Base-by-base conservation (phyloP, 2,797 vertebrate species). In the Phoebastria nigripes region DNA sequence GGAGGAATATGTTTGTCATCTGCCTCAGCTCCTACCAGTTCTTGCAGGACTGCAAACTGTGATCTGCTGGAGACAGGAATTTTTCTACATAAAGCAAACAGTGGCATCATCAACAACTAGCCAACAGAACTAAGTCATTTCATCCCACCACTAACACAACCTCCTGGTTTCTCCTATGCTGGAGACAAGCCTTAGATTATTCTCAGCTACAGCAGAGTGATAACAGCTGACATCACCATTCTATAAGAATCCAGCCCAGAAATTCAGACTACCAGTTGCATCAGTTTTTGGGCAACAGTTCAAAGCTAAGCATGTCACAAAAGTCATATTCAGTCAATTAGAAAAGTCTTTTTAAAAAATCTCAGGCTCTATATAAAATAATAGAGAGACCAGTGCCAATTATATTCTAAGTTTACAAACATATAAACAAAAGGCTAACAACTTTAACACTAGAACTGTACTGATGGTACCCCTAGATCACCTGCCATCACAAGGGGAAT, bases 191-290 rank as follows among this genome's bases (percentile, higher is more conserved):
- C 67, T 89, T 69, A 77, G 80, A 89, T 95, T 90, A 95, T 54
- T 41, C 91, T 92, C 94, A 84, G 87, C 87, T 92, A 74, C 66
- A 90, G 58, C 37, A 71, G 41, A 90, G 93, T 41, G 95, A 83
- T 91, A 93, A 97, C 95, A 97, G 92, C 92, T 96, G 95, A 96
- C 96, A 96, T 95, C 91, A 96, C 42, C 72, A 47, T 66, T 71
- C 90, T 49, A 15, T 24, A 90, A 90, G 81, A 91, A 87, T 86
- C 76, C 62, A 82, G 87, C 33, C 74, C 93, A 97, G 93, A 97
- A 96, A 96, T 79, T 87, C 84, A 96, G 51, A 80, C 94, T 90
- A 93, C 81, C 91, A 95, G 69, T 93, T 97, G 88, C 94, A 96
- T 95, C 93, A 97, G 84, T 33, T 91, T 94, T 89, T 94, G 94